Evolutionary conservation across 2,888 invertebrate species (phyloP), one percentile per base, ranked within the genome.

Genomic region (Drosophila birchii): DNA sequence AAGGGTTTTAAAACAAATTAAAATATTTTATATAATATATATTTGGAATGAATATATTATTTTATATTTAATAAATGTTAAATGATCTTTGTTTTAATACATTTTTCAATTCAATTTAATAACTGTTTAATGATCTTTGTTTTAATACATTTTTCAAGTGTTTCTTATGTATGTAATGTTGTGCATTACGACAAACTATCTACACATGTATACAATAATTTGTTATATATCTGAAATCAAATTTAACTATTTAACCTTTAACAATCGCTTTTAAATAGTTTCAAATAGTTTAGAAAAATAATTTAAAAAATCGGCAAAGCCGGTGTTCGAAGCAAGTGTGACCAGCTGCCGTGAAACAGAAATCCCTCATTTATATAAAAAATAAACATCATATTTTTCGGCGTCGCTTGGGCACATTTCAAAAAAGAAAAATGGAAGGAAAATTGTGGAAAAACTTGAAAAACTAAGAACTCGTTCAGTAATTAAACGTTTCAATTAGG

Each of bases 381-480:
- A 26, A 45, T 26, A 2, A 26, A 7, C 45, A n/a, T 9, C 8
- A 0, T 44, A 5, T n/a, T 11, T 11, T n/a, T 9, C 11, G 29
- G 9, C 9, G 9, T 9, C 5, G 45, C 3, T n/a, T 29, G 47
- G 47, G 5, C 47, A 47, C 47, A 47, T n/a, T 47, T 11, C 11
- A n/a, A 29, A 29, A n/a, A 29, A 45, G 44, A 5, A 29, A 75
- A 54, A 36, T 23, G 62, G 51, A 72, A 26, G 32, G 66, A 69
- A 75, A 66, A 67, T 68, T 39, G 2, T 16, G n/a, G 18, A 71
- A 55, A 56, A 56, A 20, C 29, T 61, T 57, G 41, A 9, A 26
- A 26, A 59, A 51, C 18, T 45, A 55, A 44, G 32, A 43, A 57
- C 63, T 62, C 53, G 39, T 39, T 55, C 34, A 56, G 23, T 11